Conservation (phyloP, 2,113 vertebrate genomes). For the Callipepla squamata region DNA sequence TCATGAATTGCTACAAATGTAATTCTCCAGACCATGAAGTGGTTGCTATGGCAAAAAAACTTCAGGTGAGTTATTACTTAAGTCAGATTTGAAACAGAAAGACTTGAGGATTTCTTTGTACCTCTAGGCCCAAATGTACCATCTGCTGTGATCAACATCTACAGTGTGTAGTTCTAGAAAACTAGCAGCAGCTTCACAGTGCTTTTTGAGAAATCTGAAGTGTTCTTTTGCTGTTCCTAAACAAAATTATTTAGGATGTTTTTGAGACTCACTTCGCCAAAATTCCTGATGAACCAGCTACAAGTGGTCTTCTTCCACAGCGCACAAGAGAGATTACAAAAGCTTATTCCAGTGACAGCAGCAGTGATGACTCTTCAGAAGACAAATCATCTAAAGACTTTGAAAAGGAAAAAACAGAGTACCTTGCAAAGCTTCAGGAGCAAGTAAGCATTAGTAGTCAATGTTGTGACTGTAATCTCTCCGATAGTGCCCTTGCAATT, state of each 20-base stretch:
- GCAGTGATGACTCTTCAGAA: constrained; percentile 77
- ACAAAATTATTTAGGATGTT: constrained; percentile 81
- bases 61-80: constrained; percentile 82
- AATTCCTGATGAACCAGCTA: constrained; percentile 80
- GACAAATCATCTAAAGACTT: constrained; percentile 78
- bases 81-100: neutral
- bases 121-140: neutral
- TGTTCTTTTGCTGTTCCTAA: neutral
- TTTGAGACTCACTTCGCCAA: constrained; percentile 89
- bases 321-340: neutral
- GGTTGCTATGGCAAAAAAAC: constrained; percentile 87
- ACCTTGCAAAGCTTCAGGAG: constrained; percentile 81
- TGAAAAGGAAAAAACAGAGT: constrained; percentile 70
- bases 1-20: constrained; percentile 89
- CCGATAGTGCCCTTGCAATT: neutral
- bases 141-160: neutral
- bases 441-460: constrained; percentile 73
- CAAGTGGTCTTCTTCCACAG: neutral
- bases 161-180: neutral
- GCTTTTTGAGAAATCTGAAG: neutral
- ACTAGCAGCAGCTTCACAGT: neutral
- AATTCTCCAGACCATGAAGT: constrained; percentile 87
- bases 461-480: neutral
- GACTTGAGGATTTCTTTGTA: neutral
- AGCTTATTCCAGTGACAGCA: constrained; percentile 70